Conservation (phyloP, 2,888 invertebrate species). For the Agelastica alni region DNA sequence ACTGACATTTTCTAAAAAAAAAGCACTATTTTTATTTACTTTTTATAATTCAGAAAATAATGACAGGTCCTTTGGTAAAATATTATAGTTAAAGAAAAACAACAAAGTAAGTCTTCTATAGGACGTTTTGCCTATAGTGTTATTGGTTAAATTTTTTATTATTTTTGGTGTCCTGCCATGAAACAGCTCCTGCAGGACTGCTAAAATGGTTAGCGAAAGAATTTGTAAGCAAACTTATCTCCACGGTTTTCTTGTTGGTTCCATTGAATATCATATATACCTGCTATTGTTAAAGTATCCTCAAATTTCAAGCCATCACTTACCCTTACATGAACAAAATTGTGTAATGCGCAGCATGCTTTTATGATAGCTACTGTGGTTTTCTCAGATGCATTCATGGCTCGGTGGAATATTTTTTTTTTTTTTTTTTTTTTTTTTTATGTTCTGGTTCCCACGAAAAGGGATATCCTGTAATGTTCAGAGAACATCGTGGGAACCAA, state of each 20-base stretch:
- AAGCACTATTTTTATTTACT: too few species aligned
- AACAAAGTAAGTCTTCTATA: too few species aligned
- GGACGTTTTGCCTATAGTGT: too few species aligned
- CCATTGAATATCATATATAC: constrained; percentile 2
- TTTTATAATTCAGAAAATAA: too few species aligned
- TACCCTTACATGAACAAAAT: constrained; percentile 16
- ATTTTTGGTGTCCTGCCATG: constrained; percentile 1
- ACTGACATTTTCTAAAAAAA: too few species aligned
- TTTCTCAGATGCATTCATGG: constrained; percentile 16
- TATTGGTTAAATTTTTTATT: too few species aligned
- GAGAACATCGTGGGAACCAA: too few species aligned
- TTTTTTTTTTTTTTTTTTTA: too few species aligned
- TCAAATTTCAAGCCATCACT: constrained; percentile 26
- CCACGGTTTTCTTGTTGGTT: constrained; percentile 1
- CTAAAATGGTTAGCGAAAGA: constrained; percentile 18
- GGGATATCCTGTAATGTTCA: too few species aligned
- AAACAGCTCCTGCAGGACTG: constrained; percentile 18
- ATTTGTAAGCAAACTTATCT: constrained; percentile 21
- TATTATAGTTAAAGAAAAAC: too few species aligned
- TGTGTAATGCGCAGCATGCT: constrained; percentile 22
- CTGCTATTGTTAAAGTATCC: constrained; percentile 23
- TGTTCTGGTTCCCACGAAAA: too few species aligned
- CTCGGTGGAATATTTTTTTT: constrained; percentile 14
- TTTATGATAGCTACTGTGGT: constrained; percentile 8
- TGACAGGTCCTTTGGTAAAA: too few species aligned